Percentiles rank a stretch among this genome's conserved stretches.
Evolutionary conservation across 2,797 vertebrate genomes (phyloP).

Genomic region (Varecia variegata): DNA sequence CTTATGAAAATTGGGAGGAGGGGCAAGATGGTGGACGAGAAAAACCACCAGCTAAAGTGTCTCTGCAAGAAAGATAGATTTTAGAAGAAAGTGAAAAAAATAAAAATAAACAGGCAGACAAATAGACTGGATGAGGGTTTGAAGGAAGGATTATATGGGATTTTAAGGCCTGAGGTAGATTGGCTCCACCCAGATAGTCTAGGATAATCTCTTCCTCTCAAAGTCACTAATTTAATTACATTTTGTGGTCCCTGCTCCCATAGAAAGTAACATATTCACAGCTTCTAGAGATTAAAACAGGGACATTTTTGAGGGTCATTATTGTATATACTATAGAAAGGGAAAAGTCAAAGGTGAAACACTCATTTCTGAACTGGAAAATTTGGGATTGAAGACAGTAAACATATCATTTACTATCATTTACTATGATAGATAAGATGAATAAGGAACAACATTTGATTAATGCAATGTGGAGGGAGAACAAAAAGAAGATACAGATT

Average conservation of each 20-base stretch:
- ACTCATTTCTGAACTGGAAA: background rate
- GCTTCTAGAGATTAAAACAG: background rate
- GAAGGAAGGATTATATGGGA: background rate
- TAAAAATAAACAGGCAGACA: no score
- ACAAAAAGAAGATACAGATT: background rate
- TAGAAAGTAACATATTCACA: background rate
- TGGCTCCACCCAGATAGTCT: background rate
- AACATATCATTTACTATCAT: background rate
- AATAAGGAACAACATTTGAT: background rate
- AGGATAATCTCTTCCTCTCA: background rate
- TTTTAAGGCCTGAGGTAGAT: background rate
- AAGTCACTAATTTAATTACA: background rate
- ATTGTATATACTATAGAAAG: background rate
- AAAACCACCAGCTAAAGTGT: no score
- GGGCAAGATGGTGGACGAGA: no score
- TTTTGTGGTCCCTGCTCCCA: background rate
- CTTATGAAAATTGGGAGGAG: no score
- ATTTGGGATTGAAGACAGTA: background rate
- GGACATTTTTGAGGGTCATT: background rate
- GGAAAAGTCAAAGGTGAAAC: background rate
- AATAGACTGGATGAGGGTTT: no score
- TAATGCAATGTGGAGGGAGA: background rate
- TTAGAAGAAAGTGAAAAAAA: no score
- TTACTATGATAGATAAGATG: background rate
- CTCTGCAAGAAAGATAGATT: no score